Evolutionary conservation across 2,888 invertebrate species (phyloP).

Genomic region (Limulus polyphemus): DNA sequence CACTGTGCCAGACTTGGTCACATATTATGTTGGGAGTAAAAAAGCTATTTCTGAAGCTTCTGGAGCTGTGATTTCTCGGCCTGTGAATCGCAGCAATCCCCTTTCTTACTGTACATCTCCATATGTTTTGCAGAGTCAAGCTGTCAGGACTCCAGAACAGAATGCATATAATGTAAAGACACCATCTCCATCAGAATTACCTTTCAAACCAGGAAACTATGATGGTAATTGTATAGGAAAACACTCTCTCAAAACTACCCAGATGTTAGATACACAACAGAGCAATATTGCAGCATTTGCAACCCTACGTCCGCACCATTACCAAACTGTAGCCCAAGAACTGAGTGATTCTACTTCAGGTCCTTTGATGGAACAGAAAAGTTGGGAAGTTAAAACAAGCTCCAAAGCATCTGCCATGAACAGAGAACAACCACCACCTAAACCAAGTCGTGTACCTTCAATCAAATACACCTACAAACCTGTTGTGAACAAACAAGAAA

Average conservation of each 20-base stretch:
- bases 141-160: too few relatives aligned
- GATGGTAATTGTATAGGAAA: too few relatives aligned
- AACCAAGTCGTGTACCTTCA: constrained; percentile 40
- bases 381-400: constrained; percentile 33
- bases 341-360: constrained; percentile 45
- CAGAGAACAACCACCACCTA: constrained; percentile 35
- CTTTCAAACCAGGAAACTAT: too few relatives aligned
- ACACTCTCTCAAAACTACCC: not conserved
- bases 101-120: constrained; percentile 53
- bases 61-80: constrained; percentile 72
- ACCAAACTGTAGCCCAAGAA: constrained; percentile 42
- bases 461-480: constrained; percentile 31
- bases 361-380: constrained; percentile 47
- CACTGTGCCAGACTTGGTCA: constrained; percentile 82
- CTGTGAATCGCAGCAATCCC: constrained; percentile 59
- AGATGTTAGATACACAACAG: not conserved
- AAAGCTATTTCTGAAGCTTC: constrained; percentile 78
- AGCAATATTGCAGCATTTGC: constrained; percentile 31
- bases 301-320: constrained; percentile 44
- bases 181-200: too few relatives aligned
- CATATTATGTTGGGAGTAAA: constrained; percentile 80
- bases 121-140: constrained; percentile 30
- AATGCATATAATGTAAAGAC: too few relatives aligned
- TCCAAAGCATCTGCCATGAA: constrained; percentile 24
- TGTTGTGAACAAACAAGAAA: constrained; percentile 9